Evolutionary conservation across 2,797 vertebrate species (phyloP).

Genomic region (Heteromormyrus szaboi): DNA sequence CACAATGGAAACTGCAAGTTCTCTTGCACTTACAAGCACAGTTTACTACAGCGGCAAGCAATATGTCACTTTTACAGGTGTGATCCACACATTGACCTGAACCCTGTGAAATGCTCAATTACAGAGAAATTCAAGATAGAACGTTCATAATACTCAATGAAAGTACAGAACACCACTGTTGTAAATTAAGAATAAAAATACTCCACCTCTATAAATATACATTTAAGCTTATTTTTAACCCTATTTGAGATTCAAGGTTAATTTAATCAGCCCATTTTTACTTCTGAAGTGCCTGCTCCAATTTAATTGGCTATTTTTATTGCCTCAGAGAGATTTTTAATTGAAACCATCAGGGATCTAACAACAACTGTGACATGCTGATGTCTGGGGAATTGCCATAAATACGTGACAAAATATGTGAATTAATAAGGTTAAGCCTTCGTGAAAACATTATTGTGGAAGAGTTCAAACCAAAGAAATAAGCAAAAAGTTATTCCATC

Average conservation of each 20-base stretch:
- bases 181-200: constrained; percentile 38
- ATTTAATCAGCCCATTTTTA: constrained; percentile 74
- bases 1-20: constrained; percentile 55
- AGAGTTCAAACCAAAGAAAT: constrained; percentile 27
- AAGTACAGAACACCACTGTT: constrained; percentile 37
- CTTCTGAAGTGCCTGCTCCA: constrained; percentile 72
- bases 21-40: constrained; percentile 56
- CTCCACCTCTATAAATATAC: constrained; percentile 58
- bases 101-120: constrained; percentile 13
- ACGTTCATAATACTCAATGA: neutral
- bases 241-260: constrained; percentile 75
- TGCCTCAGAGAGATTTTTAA: constrained; percentile 72
- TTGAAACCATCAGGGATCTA: constrained; percentile 76
- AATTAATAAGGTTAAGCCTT: constrained; percentile 72
- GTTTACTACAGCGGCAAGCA: neutral
- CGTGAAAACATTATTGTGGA: constrained; percentile 57
- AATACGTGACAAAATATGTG: constrained; percentile 74
- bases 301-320: constrained; percentile 82
- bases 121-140: neutral
- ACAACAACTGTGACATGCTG: constrained; percentile 77
- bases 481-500: neutral
- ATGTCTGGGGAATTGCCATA: constrained; percentile 73
- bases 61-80: constrained; percentile 11
- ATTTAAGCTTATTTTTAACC: constrained; percentile 67
- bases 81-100: constrained; percentile 12